These are phyloP conservation scores for Seriola quinqueradiata DNA, from an alignment of 2,113 vertebrate species.

Conservation along the genomic window DNA sequence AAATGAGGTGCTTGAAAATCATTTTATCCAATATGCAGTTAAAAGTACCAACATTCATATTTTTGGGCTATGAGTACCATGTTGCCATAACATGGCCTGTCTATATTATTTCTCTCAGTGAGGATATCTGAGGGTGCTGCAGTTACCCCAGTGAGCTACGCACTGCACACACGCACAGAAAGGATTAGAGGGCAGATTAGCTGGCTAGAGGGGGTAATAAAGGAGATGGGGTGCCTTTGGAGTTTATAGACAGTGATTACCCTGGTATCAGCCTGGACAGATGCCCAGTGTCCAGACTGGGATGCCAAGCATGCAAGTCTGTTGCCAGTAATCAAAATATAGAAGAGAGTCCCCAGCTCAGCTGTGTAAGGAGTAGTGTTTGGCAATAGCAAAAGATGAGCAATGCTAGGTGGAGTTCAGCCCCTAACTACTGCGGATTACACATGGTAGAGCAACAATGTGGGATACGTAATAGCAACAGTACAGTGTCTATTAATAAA, in stretches of 20 bases:
- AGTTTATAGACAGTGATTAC: conserved; percentile 51
- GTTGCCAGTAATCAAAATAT: conserved; percentile 12
- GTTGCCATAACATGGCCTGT: neutral
- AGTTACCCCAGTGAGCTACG: conserved; percentile 33
- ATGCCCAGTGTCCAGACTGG: conserved; percentile 27
- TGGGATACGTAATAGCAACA: neutral
- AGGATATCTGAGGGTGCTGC: conserved; percentile 24
- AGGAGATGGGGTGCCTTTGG: conserved; percentile 30
- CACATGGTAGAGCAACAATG: conserved; percentile 7
- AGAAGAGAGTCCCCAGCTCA: neutral
- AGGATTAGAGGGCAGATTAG: conserved; percentile 81
- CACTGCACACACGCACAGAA: conserved; percentile 6
- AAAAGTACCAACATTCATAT: neutral
- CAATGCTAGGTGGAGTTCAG: conserved; percentile 39
- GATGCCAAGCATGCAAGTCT: conserved; percentile 33
- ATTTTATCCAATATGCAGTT: neutral
- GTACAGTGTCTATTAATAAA: neutral
- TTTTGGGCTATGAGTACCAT: neutral
- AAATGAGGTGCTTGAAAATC: neutral
- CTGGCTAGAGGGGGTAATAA: conserved; percentile 35
- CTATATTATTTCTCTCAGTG: conserved; percentile 21
- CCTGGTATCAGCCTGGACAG: conserved; percentile 34
- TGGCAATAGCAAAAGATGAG: conserved; percentile 32
- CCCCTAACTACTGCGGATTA: conserved; percentile 1
- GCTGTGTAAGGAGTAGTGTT: conserved; percentile 13